Evolutionary conservation across 2,797 vertebrate genomes (phyloP).

Genomic region (Vespertilio murinus): DNA sequence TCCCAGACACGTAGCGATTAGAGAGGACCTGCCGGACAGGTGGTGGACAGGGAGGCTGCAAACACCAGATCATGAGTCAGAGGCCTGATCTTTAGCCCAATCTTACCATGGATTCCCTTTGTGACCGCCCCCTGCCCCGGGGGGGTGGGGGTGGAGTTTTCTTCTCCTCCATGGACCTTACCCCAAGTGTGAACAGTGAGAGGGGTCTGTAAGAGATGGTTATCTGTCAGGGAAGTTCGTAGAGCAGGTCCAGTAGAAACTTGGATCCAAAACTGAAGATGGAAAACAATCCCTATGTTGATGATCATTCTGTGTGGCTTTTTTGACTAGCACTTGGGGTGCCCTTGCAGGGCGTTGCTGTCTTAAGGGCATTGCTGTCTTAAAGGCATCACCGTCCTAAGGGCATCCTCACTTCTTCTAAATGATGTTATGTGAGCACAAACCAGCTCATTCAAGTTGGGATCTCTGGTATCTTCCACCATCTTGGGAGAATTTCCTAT

Average conservation of each 20-base stretch:
- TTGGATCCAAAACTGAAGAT: background rate
- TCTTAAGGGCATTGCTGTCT: too few species aligned
- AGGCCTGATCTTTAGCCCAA: background rate
- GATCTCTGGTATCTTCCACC: background rate
- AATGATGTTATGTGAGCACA: background rate
- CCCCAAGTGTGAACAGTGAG: background rate
- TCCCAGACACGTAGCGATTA: background rate
- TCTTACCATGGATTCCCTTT: background rate
- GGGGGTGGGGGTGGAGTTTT: too few species aligned
- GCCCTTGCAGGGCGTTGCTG: rapidly evolving
- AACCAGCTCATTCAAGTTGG: background rate
- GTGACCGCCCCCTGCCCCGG: too few species aligned
- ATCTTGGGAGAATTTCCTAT: background rate
- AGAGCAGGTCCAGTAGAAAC: background rate
- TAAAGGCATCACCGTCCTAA: too few species aligned
- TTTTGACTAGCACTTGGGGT: too few species aligned
- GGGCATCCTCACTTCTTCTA: background rate
- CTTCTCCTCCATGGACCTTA: background rate
- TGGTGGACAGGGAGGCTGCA: background rate
- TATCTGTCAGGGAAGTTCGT: background rate
- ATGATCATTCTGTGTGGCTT: rapidly evolving
- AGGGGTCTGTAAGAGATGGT: background rate
- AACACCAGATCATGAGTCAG: too few species aligned
- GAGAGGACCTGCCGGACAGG: background rate
- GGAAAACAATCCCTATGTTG: too few species aligned